Percentiles rank a stretch among this genome's conserved stretches.
Conservation (phyloP, 1,140 invertebrate genomes). For the Trinorchestia longiramus region DNA sequence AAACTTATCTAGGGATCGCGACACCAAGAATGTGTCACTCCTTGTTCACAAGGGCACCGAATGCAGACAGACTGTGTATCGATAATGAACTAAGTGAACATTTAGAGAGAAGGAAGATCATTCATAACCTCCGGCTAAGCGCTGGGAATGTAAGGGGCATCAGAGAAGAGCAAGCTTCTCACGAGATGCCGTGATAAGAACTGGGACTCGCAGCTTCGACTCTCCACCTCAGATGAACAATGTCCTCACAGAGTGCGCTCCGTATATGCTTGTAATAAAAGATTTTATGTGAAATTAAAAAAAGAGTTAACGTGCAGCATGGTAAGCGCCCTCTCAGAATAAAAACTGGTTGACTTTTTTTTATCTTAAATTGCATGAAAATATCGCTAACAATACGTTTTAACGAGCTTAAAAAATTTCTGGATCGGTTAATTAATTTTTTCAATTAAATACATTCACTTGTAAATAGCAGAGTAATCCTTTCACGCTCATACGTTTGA, state of each 20-base stretch:
- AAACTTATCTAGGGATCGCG: slow-evolving; percentile 38
- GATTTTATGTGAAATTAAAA: not conserved
- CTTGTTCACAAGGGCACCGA: not conserved
- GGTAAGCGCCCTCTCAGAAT: not conserved
- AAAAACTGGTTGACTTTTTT: not conserved
- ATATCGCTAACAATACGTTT: not conserved
- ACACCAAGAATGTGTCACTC: slow-evolving; percentile 24
- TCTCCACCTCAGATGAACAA: not conserved
- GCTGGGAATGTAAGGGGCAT: not conserved
- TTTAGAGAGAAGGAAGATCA: not conserved
- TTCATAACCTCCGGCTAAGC: not conserved
- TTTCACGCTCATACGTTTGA: no score
- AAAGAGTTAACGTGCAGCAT: not conserved
- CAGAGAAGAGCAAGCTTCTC: no score
- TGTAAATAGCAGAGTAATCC: no score
- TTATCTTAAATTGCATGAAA: not conserved
- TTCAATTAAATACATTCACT: no score
- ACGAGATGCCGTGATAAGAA: no score
- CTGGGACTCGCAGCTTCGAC: no score
- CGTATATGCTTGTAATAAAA: not conserved
- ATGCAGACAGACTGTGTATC: not conserved
- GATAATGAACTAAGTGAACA: not conserved
- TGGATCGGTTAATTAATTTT: no score
- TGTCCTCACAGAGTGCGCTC: not conserved
- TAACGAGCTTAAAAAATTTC: no score